Evolutionary conservation across 2,797 vertebrate species (phyloP).

Genomic region (Masticophis lateralis): DNA sequence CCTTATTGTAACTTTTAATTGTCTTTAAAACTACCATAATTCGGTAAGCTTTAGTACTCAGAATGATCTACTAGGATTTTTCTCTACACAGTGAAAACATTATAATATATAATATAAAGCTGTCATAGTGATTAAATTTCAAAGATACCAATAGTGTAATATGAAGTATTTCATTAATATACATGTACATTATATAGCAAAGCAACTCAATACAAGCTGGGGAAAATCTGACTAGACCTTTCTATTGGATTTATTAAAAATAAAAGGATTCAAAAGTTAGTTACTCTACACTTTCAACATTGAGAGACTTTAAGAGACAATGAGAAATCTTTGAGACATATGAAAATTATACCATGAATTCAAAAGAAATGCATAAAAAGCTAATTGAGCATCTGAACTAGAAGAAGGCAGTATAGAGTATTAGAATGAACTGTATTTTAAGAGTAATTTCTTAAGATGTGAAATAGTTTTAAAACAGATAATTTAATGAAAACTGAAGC

Average conservation of each 20-base stretch:
- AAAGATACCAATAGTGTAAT: slow-evolving; percentile 62
- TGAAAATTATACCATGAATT: background rate
- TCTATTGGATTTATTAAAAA: slow-evolving; percentile 49
- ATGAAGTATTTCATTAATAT: slow-evolving; percentile 59
- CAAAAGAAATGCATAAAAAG: background rate
- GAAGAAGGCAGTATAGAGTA: background rate
- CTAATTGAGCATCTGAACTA: background rate
- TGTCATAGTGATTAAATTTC: slow-evolving; percentile 62
- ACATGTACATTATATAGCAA: slow-evolving; percentile 45
- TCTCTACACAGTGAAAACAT: slow-evolving; percentile 69
- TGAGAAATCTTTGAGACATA: slow-evolving; percentile 26
- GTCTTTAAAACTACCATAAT: slow-evolving; percentile 64
- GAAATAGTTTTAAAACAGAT: slow-evolving; percentile 43
- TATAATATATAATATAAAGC: slow-evolving; percentile 64
- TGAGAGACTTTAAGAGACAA: slow-evolving; percentile 47
- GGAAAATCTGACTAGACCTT: slow-evolving; percentile 48
- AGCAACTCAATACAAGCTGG: slow-evolving; percentile 46
- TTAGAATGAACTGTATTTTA: slow-evolving; percentile 8
- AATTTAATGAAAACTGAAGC: slow-evolving; percentile 39
- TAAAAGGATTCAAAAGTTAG: slow-evolving; percentile 59
- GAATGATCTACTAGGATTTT: slow-evolving; percentile 67
- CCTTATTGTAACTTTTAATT: slow-evolving; percentile 65
- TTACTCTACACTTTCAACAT: slow-evolving; percentile 17
- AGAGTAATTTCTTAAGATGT: background rate
- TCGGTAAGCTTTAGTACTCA: slow-evolving; percentile 67